These are phyloP conservation scores for Samia ricini DNA, from an alignment of 1,140 invertebrate genomes.

Conservation along the genomic window DNA sequence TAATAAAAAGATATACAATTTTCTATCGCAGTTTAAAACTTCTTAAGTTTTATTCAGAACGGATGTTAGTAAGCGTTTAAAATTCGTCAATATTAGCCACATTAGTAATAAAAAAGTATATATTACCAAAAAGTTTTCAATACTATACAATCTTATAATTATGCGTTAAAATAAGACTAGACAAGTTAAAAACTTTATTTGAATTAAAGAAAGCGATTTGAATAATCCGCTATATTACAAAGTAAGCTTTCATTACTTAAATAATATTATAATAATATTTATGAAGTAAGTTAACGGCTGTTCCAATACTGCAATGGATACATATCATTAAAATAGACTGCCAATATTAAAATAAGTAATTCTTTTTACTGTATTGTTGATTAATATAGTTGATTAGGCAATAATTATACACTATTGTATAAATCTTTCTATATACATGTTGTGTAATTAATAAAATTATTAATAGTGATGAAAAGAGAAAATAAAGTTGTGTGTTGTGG, in stretches of 20 bases:
- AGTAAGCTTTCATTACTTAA: background rate
- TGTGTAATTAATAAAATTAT: conserved; percentile 73
- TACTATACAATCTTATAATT: background rate
- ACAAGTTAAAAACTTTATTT: background rate
- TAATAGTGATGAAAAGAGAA: conserved; percentile 49
- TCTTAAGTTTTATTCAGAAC: background rate
- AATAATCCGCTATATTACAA: background rate
- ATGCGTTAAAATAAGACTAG: background rate
- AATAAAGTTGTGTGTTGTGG: conserved; percentile 74
- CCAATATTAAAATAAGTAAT: conserved; percentile 67
- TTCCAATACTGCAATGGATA: conserved; percentile 74
- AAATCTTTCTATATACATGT: conserved; percentile 77
- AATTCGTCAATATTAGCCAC: too few species aligned
- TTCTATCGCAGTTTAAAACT: background rate
- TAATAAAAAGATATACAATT: background rate
- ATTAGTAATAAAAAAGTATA: too few species aligned
- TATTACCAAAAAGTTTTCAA: too few species aligned
- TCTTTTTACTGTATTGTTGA: conserved; percentile 75
- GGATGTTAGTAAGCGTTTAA: too few species aligned
- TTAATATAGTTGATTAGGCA: conserved; percentile 64
- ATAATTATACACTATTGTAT: conserved; percentile 76
- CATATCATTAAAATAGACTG: conserved; percentile 77
- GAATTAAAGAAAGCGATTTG: background rate
- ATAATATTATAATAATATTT: background rate
- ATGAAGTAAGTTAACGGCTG: conserved; percentile 52